phyloP scores from a whole-genome alignment of 1,140 invertebrate species.

The Gryllus bimaculatus region DNA sequence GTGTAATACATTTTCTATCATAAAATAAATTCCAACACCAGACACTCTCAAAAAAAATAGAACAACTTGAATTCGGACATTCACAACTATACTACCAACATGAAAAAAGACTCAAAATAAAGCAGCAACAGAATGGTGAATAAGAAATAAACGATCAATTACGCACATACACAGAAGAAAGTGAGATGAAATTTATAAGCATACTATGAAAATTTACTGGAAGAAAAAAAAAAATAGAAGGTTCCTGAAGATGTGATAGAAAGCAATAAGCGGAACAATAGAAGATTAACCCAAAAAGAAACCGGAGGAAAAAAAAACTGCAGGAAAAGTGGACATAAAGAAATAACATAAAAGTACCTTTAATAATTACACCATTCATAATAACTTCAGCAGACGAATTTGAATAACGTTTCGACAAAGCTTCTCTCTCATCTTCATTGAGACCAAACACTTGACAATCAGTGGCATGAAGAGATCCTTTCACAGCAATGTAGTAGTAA shows the following conservation, averaged over 20 bases:
- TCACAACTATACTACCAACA: background rate
- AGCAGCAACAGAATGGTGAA: no score
- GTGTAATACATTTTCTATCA: no score
- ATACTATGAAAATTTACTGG: background rate
- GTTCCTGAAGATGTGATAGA: background rate
- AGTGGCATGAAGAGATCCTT: constrained; percentile 60
- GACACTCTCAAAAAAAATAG: background rate
- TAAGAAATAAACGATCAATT: no score
- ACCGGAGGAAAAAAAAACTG: no score
- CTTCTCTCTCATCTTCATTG: constrained; percentile 51
- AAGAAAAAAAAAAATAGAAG: background rate
- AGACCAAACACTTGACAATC: constrained; percentile 67
- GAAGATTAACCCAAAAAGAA: no score
- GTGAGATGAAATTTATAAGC: background rate
- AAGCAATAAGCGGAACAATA: no score
- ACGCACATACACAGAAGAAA: background rate
- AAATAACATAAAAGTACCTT: constrained; percentile 34
- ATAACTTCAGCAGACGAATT: constrained; percentile 48
- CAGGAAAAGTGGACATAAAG: no score
- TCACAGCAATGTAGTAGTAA: constrained; percentile 59
- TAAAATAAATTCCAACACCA: no score
- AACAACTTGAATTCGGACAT: background rate
- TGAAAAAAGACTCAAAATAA: background rate
- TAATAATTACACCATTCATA: constrained; percentile 56
- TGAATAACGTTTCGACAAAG: constrained; percentile 54